Evolutionary conservation across 2,113 vertebrate genomes (phyloP), one percentile per base, ranked within the genome.

Genomic region (Lipophrys pholis): DNA sequence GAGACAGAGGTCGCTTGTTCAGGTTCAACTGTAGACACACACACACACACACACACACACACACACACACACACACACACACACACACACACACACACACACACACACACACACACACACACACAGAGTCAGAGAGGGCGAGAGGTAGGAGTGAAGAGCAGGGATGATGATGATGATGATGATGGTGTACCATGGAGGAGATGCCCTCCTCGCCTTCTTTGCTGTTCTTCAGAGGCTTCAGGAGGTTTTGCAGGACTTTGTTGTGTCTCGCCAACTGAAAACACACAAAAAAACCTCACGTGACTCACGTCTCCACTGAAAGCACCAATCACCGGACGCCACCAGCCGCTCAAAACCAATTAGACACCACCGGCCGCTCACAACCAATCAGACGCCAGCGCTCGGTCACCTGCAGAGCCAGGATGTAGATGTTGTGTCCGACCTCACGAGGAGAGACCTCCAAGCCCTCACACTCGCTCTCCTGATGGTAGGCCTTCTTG

Each of bases 391-490:
- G 12, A 15, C 68, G 43, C 21, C 6, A 16, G 36, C 8, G 56
- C 45, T 39, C 3, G 1, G n/a, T 84, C 61, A 99, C 98, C 97
- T 99, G 98, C 79, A 97, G 92, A 0, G 96, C 98, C 90, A 99
- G 91, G 83, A 99, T 99, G 81, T 99, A 99, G 84, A 99, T 99
- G 88, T 99, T 99, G 86, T 99, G 98, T 57, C 97, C 98, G 0
- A 99, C 98, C 82, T 98, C 97, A 0, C 93, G 93, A 0, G 97
- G 95, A 11, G 96, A 99, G 52, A 98, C 96, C 45, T 98, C 97
- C 0, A 90, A 90, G 0, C 91, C 96, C 72, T 97, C 96, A 42
- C 92, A 94, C 77, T 99, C 97, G 14, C 92, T 94, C 71, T 99
- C 98, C 90, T 99, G 96, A 21, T 94, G 82, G 75, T 97, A 98